Base-by-base conservation (phyloP, 1,140 invertebrate species). In the Sarcophaga peregrina region DNA sequence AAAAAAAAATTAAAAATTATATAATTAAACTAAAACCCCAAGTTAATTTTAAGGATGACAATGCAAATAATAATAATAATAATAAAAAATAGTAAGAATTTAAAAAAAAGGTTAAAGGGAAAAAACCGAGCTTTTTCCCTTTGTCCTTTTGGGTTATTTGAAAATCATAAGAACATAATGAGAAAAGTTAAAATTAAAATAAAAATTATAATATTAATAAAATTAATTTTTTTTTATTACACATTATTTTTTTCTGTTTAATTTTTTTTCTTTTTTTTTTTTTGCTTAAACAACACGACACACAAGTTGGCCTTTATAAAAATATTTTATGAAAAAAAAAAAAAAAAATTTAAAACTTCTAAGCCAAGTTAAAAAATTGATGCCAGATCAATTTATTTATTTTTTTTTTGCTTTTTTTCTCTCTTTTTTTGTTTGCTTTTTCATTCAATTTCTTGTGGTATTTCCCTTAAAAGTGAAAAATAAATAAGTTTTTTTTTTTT, bases 21-120 rank as follows among this genome's bases (percentile, higher is more conserved):
- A 37, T 37, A 37, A 37, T 37, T 37, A 74, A 80, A 73, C 72
- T n/a, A 47, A 78, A 81, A 80, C 50, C 83, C 76, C 78, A 81
- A 54, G 54, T 81, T 73, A 81, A 58, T 54, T 17, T 37, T 13
- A 58, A 15, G 8, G 52, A 80, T 80, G 9, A 58, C 3, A 80
- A 80, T 52, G 8, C 17, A 81, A 58, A 68, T 68, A 48, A 76
- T 48, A 76, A 68, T 68, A 48, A 76, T 48, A 76, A n/a, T 48
- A 76, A 76, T 25, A 76, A 78, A 78, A 50, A 46, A 76, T 48
- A 76, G 47, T 78, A 9, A 50, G 15, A 50, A 47, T 76, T 76
- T 46, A 45, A 74, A 45, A 74, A 37, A 76, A 47, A n/a, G n/a
- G 0, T 76, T 20, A 78, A 46, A 50, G 48, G 20, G 47, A 75